These are phyloP conservation scores for Cervus canadensis DNA, from an alignment of 2,113 vertebrate species.

Conservation along the genomic window DNA sequence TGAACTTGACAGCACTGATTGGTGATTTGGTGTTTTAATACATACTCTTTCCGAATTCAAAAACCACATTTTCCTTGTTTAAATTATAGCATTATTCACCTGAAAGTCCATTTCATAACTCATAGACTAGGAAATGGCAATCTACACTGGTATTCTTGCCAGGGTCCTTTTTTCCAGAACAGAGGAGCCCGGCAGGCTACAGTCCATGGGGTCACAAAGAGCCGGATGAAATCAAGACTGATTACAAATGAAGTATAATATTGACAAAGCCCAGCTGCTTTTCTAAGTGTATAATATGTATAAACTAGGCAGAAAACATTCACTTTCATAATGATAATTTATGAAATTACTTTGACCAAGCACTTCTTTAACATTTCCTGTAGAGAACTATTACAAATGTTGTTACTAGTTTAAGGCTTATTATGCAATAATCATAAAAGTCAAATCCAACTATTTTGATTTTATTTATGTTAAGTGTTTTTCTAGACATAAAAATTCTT, in stretches of 20 bases:
- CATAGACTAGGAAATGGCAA: background rate
- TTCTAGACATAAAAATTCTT: background rate
- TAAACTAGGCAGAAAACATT: background rate
- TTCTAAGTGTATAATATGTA: background rate
- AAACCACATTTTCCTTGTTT: background rate
- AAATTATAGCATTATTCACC: background rate
- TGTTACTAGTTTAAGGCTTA: background rate
- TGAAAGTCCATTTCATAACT: background rate
- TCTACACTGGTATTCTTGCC: background rate
- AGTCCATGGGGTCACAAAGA: background rate
- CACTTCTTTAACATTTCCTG: background rate
- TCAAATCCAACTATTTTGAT: background rate
- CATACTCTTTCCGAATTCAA: background rate
- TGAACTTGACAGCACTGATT: background rate
- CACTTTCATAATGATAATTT: background rate
- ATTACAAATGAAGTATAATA: background rate
- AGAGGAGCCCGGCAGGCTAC: no score
- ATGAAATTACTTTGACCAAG: background rate
- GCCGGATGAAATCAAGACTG: accelerated
- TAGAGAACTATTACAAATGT: background rate
- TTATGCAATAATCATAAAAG: background rate
- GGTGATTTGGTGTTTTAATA: background rate
- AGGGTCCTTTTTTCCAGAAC: no score
- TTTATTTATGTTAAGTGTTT: background rate
- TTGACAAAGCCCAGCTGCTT: background rate